A percentile compares a stretch with the other conserved stretches of the same genome.
Conservation (phyloP, 2,888 invertebrate genomes). For the Thysanoteuthis rhombus region DNA sequence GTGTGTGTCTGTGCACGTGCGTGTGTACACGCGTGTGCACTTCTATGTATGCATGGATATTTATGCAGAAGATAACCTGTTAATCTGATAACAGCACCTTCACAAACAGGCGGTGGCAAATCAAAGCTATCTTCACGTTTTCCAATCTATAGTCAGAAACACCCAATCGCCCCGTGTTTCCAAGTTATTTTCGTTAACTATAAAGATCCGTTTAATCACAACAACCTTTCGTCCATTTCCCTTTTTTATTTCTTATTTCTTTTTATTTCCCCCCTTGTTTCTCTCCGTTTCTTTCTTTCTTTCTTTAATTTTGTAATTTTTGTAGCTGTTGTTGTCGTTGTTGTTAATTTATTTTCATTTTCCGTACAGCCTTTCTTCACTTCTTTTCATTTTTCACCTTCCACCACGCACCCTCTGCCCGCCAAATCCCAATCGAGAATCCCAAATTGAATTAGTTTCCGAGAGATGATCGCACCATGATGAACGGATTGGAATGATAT, state of each 20-base stretch:
- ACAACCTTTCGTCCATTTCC: background rate
- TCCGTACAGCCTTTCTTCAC: background rate
- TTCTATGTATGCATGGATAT: no score
- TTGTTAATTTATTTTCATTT: background rate
- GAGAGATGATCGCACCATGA: background rate
- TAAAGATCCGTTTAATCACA: background rate
- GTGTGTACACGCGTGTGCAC: no score
- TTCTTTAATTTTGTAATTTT: background rate
- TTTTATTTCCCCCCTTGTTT: background rate
- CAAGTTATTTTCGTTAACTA: constrained; percentile 12
- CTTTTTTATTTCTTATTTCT: background rate
- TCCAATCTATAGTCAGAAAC: background rate
- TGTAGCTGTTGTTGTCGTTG: background rate
- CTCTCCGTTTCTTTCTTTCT: background rate
- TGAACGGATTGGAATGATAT: background rate
- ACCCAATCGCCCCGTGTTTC: background rate
- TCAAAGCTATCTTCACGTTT: background rate
- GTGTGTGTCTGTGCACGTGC: no score
- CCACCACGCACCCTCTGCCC: background rate
- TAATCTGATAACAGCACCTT: background rate
- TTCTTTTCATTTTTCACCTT: background rate
- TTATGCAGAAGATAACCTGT: background rate
- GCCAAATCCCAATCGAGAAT: background rate
- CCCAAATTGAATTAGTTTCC: background rate
- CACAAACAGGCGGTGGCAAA: background rate